A percentile compares a stretch with the other conserved stretches of the same genome.
Conservation (phyloP, 2,888 invertebrate genomes). For the Eurytoma adleriae region DNA sequence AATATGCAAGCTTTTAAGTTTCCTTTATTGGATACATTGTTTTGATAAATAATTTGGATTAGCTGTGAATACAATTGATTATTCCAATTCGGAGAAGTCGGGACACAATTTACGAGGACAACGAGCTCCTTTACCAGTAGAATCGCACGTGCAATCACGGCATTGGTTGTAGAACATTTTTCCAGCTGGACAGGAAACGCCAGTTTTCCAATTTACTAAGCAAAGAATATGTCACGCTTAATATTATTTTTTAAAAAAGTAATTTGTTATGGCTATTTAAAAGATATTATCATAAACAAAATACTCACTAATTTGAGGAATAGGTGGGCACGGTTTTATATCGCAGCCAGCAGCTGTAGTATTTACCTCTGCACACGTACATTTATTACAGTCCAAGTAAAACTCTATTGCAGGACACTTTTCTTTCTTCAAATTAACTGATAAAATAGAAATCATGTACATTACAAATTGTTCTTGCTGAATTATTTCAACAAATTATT, state of each 20-base stretch:
- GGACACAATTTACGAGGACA: conserved; percentile 21
- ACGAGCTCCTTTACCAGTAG: conserved; percentile 9
- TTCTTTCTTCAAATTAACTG: not conserved
- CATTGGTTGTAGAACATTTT: conserved; percentile 36
- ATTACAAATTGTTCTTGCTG: not conserved
- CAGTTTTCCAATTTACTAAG: conserved; percentile 30
- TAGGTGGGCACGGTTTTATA: not conserved
- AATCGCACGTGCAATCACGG: conserved; percentile 13
- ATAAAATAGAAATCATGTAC: not conserved
- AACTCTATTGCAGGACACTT: conserved; percentile 29
- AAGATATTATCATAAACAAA: not conserved
- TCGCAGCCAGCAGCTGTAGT: not conserved
- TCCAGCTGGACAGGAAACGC: conserved; percentile 33
- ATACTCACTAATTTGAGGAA: conserved; percentile 35
- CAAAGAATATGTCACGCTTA: no score
- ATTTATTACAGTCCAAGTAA: conserved; percentile 36
- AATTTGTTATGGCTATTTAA: not conserved
- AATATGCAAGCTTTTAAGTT: no score
- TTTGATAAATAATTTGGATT: no score
- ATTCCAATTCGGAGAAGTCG: not conserved
- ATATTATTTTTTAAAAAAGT: not conserved
- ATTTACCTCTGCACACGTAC: not conserved
- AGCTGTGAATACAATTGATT: not conserved
- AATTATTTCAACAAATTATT: not conserved
- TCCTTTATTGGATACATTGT: not conserved